Evolutionary conservation across 2,797 vertebrate species (phyloP).

Genomic region (Sebastes vulpes): DNA sequence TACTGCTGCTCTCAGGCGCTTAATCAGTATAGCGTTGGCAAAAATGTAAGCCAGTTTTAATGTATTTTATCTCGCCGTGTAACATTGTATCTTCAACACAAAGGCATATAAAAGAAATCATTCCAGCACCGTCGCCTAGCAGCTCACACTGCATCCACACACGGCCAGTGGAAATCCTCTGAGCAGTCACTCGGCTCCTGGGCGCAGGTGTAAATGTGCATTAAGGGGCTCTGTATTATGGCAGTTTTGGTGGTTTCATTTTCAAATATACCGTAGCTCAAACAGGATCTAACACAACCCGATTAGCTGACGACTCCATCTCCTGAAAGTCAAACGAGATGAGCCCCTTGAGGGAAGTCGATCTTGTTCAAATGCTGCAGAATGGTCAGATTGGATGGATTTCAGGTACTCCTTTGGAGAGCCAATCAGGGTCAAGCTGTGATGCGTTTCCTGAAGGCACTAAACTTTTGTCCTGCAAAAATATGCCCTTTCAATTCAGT

Average conservation of each 20-base stretch:
- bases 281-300: background rate
- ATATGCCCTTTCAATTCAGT: background rate
- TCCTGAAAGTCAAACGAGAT: background rate
- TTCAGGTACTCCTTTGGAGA: background rate
- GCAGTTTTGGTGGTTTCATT: background rate
- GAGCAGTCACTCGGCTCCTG: slow-evolving; percentile 26
- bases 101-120: background rate
- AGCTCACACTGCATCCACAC: slow-evolving; percentile 26
- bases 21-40: background rate
- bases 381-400: background rate
- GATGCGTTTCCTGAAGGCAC: background rate
- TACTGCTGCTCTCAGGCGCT: background rate
- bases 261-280: background rate
- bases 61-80: slow-evolving; percentile 35
- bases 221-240: background rate
- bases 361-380: background rate
- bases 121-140: slow-evolving; percentile 13
- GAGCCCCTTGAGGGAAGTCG: background rate
- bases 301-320: background rate
- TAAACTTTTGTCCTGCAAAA: too few relatives aligned
- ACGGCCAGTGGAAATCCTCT: slow-evolving; percentile 30
- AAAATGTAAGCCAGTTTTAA: slow-evolving; percentile 7
- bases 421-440: background rate
- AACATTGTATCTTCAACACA: slow-evolving; percentile 8
- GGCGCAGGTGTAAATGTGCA: slow-evolving; percentile 34